Percentiles rank a stretch among this genome's conserved stretches.
Evolutionary conservation across 1,140 invertebrate genomes (phyloP).

Genomic region (Fragariocoptes setiger): DNA sequence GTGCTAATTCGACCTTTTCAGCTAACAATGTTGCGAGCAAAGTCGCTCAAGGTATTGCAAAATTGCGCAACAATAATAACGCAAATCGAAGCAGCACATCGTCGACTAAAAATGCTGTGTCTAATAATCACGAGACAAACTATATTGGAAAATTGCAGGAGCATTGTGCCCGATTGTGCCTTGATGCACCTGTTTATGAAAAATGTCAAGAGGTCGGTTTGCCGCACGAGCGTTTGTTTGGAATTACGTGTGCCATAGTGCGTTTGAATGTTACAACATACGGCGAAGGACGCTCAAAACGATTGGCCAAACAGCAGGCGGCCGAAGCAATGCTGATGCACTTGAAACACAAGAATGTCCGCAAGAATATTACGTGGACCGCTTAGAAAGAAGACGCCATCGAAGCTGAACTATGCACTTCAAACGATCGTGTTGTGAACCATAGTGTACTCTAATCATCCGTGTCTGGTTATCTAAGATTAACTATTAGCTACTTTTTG

Average conservation of each 20-base stretch:
- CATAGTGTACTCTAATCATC: too few relatives aligned
- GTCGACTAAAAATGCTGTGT: neutral
- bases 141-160: slow-evolving; percentile 77
- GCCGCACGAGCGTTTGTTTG: slow-evolving; percentile 66
- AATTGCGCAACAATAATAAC: neutral
- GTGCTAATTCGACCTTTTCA: neutral
- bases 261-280: slow-evolving; percentile 18
- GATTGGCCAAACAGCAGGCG: slow-evolving; percentile 66
- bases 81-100: neutral
- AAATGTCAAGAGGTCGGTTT: slow-evolving; percentile 51
- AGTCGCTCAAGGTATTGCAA: neutral
- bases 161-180: slow-evolving; percentile 69
- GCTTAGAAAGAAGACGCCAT: too few relatives aligned
- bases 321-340: slow-evolving; percentile 66
- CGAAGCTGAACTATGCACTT: too few relatives aligned
- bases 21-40: neutral
- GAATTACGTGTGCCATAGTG: slow-evolving; percentile 48
- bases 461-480: too few relatives aligned
- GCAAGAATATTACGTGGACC: too few relatives aligned
- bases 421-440: too few relatives aligned
- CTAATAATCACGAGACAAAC: slow-evolving; percentile 21
- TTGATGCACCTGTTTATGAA: slow-evolving; percentile 70
- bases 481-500: too few relatives aligned
- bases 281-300: slow-evolving; percentile 64
- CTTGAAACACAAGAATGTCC: slow-evolving; percentile 31